Percentiles rank a stretch among this genome's conserved stretches.
Conservation (phyloP, 1,140 invertebrate genomes). For the Aphelinus certus region DNA sequence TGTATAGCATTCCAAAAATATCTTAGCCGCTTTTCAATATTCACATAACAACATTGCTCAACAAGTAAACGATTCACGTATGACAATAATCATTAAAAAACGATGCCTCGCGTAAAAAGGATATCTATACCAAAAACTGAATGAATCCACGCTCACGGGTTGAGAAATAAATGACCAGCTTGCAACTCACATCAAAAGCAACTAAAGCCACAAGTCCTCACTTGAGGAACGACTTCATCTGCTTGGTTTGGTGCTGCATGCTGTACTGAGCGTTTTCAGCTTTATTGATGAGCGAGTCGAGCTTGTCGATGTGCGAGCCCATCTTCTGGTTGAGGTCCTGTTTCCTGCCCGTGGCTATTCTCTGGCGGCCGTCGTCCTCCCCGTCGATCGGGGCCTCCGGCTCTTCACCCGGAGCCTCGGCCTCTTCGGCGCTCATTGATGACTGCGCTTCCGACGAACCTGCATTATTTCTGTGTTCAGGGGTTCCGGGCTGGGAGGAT, state of each 20-base stretch:
- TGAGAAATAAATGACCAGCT: no score
- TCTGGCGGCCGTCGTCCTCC: slow-evolving; percentile 11
- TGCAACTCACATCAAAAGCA: no score
- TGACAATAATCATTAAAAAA: no score
- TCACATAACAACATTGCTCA: no score
- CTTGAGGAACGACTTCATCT: slow-evolving; percentile 66
- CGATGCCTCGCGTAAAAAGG: no score
- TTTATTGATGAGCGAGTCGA: slow-evolving; percentile 71
- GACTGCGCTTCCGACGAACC: slow-evolving; percentile 25
- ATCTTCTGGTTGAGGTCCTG: slow-evolving; percentile 69
- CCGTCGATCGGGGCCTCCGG: slow-evolving; percentile 17
- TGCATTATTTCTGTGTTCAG: slow-evolving; percentile 49
- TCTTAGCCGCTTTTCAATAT: no score
- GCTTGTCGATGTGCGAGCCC: slow-evolving; percentile 71
- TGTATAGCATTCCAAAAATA: no score
- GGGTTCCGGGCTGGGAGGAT: slow-evolving; percentile 54
- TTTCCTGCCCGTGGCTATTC: slow-evolving; percentile 49
- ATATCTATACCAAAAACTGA: no score
- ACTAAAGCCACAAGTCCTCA: neutral
- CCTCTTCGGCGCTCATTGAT: slow-evolving; percentile 32
- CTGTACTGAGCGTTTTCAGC: slow-evolving; percentile 74
- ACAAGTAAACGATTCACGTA: no score
- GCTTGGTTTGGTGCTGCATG: slow-evolving; percentile 76
- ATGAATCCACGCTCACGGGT: no score
- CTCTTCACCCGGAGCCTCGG: slow-evolving; percentile 34